phyloP scores from a whole-genome alignment of 2,797 vertebrate genomes.

The Notolepis coatsorum region DNA sequence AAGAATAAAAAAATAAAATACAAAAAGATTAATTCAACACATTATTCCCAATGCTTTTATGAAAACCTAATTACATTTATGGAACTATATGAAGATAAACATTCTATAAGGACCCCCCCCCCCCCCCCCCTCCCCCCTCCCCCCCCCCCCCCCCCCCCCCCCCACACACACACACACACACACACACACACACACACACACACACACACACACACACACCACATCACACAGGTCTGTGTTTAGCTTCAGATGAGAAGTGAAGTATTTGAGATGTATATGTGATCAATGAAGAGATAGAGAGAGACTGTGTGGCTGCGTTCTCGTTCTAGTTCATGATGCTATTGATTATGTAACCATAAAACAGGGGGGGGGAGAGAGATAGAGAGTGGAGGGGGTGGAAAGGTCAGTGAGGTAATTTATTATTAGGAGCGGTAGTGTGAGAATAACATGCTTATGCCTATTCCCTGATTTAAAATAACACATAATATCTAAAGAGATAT shows the following conservation, averaged over 20 bases:
- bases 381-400: neutral
- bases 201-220: conserved; percentile 2
- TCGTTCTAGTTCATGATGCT: conserved; percentile 4
- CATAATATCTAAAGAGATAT: conserved; percentile 15
- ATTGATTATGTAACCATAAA: conserved; percentile 1
- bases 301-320: neutral
- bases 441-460: conserved; percentile 19
- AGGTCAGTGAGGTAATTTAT: conserved; percentile 13
- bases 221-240: neutral
- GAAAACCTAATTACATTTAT: too few species aligned
- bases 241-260: too few species aligned
- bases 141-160: too few species aligned
- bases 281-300: neutral
- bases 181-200: neutral
- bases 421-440: conserved; percentile 17
- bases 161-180: too few species aligned
- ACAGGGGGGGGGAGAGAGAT: neutral
- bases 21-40: neutral
- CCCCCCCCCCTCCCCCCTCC: neutral
- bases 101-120: too few species aligned
- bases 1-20: too few species aligned
- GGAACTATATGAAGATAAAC: too few species aligned
- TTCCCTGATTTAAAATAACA: conserved; percentile 18
- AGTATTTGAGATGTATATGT: too few species aligned
- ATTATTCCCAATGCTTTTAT: neutral